Evolutionary conservation across 2,797 vertebrate species (phyloP), one percentile per base, ranked within the genome.

Genomic region (Chaunax sp.): DNA sequence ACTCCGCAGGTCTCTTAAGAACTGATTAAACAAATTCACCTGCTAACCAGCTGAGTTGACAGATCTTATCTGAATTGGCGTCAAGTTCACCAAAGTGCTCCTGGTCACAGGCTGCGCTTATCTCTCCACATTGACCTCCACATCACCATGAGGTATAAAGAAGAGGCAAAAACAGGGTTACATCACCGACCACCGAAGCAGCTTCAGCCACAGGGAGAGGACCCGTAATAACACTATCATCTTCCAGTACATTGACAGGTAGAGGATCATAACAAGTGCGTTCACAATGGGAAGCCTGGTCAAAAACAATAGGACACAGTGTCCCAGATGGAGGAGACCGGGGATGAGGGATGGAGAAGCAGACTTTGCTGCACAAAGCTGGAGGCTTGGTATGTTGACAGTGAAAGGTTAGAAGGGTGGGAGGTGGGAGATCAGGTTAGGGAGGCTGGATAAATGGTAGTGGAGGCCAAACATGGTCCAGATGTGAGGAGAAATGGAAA

Each of bases 401-500:
- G 79, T 80, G 87, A 15, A 90, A 91, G 60, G 55, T 55, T 71
- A 91, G 85, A 84, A 41, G 79, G 78, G 79, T 85, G 81, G 69
- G 81, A 88, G 70, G 78, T 72, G 77, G 19, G 78, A 72, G 83
- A 77, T 76, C 44, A 2, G 67, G 59, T 73, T 47, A 1, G 3
- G 57, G 37, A 51, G 22, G 55, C 50, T 15, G 43, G 47, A 28
- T 1, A 37, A 11, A 61, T 51, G 54, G 55, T 23, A 28, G 57
- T 23, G n/a, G 35, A 69, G 73, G 64, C 75, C 45, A 66, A 62
- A 71, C 37, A 5, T 3, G 52, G 59, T 70, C 79, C 72, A 82
- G 73, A 75, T 74, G 76, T 76, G 65, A 71, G 13, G 33, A 45
- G 69, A 67, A 79, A 71, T 45, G 18, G 40, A 70, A 50, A 52